Evolutionary conservation across 2,888 invertebrate species (phyloP).

Genomic region (Diaphora mendica): DNA sequence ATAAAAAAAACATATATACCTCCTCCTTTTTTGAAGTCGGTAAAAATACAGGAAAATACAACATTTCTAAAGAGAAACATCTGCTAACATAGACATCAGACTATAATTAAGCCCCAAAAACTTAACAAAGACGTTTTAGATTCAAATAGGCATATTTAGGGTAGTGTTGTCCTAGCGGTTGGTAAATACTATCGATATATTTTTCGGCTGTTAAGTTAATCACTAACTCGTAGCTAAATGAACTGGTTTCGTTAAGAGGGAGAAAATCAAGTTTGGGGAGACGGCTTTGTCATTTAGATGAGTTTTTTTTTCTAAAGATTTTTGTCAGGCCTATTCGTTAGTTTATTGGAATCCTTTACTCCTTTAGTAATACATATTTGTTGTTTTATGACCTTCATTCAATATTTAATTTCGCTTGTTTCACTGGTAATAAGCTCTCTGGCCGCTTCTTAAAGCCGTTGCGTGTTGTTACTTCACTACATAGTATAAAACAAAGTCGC

Average conservation of each 20-base stretch:
- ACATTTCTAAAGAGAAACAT: neutral
- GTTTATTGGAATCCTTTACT: neutral
- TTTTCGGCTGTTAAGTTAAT: constrained; percentile 21
- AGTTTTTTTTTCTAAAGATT: constrained; percentile 10
- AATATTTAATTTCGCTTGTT: neutral
- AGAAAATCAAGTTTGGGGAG: constrained; percentile 45
- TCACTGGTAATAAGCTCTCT: no score
- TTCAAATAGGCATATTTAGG: neutral
- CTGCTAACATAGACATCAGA: neutral
- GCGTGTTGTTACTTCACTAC: neutral
- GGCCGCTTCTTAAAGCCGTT: neutral
- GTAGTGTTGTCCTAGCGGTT: neutral
- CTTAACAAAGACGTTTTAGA: neutral
- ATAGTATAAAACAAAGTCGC: no score
- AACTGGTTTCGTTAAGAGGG: constrained; percentile 41
- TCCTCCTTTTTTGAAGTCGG: no score
- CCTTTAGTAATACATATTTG: neutral
- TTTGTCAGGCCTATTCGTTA: constrained; percentile 1
- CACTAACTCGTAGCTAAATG: constrained; percentile 45
- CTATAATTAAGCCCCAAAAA: neutral
- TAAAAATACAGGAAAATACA: no score
- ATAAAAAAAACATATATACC: no score
- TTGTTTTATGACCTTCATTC: neutral
- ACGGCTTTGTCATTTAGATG: constrained; percentile 30
- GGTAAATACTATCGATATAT: constrained; percentile 37